Percentiles rank a stretch among this genome's conserved stretches.
These are phyloP conservation scores for Electrophaes corylata DNA, from an alignment of 2,888 invertebrate genomes.

Conservation along the genomic window DNA sequence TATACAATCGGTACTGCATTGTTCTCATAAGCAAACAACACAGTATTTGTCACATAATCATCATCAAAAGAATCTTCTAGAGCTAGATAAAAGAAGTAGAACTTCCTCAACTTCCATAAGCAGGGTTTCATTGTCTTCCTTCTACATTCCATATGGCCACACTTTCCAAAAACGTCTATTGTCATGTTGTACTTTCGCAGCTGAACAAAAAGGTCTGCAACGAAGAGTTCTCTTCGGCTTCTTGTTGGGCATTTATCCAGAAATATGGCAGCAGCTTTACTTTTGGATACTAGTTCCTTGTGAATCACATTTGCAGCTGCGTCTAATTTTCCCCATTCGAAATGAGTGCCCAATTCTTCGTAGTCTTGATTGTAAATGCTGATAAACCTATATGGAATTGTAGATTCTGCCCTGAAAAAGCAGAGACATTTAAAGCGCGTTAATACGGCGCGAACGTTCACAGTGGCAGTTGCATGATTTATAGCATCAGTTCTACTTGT, in stretches of 20 bases:
- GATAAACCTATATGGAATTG: constrained; percentile 58
- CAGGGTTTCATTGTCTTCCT: constrained; percentile 59
- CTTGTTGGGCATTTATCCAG: constrained; percentile 61
- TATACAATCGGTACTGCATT: constrained; percentile 87
- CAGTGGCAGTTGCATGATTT: too few species aligned
- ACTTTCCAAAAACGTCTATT: constrained; percentile 82
- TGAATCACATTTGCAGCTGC: constrained; percentile 42
- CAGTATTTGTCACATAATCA: constrained; percentile 70
- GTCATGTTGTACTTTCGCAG: constrained; percentile 65
- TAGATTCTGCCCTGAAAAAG: constrained; percentile 45
- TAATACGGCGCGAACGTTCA: neutral
- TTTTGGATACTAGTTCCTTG: constrained; percentile 53
- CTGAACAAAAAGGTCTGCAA: constrained; percentile 66
- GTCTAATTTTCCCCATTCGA: constrained; percentile 54
- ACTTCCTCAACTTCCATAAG: constrained; percentile 69
- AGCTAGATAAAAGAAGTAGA: constrained; percentile 89
- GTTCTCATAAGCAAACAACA: constrained; percentile 82
- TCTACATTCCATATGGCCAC: constrained; percentile 67
- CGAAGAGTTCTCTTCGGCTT: constrained; percentile 59
- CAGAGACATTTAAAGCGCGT: neutral
- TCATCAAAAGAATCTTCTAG: constrained; percentile 89
- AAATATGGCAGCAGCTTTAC: constrained; percentile 64
- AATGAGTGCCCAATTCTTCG: constrained; percentile 49
- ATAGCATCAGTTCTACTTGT: too few species aligned
- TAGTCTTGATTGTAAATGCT: constrained; percentile 51